Percentiles rank a stretch among this genome's conserved stretches.
phyloP scores from a whole-genome alignment of 2,797 vertebrate genomes.

The Rhynchotus rufescens region DNA sequence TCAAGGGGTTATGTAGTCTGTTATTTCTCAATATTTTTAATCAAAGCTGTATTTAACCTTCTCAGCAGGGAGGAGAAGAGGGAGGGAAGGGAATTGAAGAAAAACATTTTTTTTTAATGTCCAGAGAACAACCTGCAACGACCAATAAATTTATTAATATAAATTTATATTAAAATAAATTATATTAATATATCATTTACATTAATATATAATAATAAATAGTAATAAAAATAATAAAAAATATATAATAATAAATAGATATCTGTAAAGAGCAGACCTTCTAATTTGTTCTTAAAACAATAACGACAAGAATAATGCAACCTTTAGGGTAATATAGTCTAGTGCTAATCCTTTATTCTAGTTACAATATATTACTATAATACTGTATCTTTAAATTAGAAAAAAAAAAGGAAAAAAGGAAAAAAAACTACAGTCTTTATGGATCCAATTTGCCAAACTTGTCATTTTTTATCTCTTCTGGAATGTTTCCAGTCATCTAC shows the following conservation, averaged over 20 bases:
- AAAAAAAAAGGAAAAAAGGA: neutral
- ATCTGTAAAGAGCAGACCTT: neutral
- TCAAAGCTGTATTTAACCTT: neutral
- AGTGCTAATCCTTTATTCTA: neutral
- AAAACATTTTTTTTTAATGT: neutral
- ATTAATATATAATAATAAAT: neutral
- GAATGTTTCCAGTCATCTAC: neutral
- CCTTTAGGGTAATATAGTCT: neutral
- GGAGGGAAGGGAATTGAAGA: neutral
- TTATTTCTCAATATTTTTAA: slow-evolving; percentile 19
- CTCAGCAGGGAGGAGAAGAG: too few relatives aligned
- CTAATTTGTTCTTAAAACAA: neutral
- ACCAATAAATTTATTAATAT: neutral
- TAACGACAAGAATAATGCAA: neutral
- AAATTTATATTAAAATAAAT: too few relatives aligned
- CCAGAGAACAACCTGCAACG: neutral
- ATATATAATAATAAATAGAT: neutral
- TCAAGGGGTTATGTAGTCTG: neutral
- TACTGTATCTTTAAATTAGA: neutral
- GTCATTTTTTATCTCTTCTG: neutral
- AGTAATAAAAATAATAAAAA: too few relatives aligned
- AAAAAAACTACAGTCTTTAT: neutral
- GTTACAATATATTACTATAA: neutral
- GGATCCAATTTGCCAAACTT: neutral
- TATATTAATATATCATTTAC: too few relatives aligned